A percentile compares a stretch with the other conserved stretches of the same genome.
These are phyloP conservation scores for Marisa cornuarietis DNA, from an alignment of 1,140 invertebrate species.

Conservation along the genomic window DNA sequence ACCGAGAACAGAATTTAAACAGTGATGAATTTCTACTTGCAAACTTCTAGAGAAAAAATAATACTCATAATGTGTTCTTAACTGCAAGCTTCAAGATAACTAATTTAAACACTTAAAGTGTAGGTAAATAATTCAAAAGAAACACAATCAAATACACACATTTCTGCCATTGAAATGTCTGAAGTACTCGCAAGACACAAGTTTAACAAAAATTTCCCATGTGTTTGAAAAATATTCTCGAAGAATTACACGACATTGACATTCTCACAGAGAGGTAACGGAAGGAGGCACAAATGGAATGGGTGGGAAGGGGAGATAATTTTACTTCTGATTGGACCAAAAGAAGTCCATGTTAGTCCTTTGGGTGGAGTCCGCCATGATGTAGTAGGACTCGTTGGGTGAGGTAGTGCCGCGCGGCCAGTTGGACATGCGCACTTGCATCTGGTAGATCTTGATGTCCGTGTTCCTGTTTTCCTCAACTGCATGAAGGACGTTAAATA, in stretches of 20 bases:
- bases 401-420: constrained; percentile 1
- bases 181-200: too few species aligned
- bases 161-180: too few species aligned
- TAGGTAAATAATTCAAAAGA: too few species aligned
- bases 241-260: background rate
- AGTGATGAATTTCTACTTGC: too few species aligned
- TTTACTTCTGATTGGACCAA: constrained; percentile 11
- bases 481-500: background rate
- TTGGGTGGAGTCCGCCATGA: constrained; percentile 17
- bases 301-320: background rate
- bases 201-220: too few species aligned
- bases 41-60: too few species aligned
- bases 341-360: background rate
- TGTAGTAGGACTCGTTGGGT: constrained; percentile 9
- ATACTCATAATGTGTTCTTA: too few species aligned
- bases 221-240: background rate
- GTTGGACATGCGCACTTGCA: constrained; percentile 17
- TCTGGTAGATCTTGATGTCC: constrained; percentile 3
- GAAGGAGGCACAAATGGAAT: background rate
- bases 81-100: too few species aligned
- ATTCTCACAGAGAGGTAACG: too few species aligned
- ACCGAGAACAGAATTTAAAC: too few species aligned
- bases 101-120: too few species aligned
- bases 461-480: constrained; percentile 1
- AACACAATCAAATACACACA: too few species aligned